phyloP scores from a whole-genome alignment of 2,888 invertebrate species.

The Julus scanicus region DNA sequence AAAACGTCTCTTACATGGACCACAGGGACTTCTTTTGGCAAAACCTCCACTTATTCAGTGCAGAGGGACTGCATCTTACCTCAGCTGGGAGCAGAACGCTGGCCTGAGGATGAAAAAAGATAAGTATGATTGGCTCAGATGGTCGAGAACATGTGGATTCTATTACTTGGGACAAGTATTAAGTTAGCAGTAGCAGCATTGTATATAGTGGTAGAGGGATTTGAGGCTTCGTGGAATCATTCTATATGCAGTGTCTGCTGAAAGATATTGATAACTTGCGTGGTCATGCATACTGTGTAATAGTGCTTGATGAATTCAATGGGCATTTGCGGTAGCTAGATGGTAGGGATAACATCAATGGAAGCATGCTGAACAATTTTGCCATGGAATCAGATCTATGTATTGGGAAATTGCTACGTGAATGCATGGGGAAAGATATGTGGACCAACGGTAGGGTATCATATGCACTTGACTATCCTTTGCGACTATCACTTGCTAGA shows the following conservation, averaged over 20 bases:
- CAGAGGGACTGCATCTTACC: neutral
- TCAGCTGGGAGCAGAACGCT: neutral
- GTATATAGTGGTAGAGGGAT: neutral
- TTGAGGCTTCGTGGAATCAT: neutral
- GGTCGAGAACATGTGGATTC: neutral
- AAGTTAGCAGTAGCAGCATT: neutral
- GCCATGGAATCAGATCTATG: neutral
- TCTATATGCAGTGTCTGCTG: neutral
- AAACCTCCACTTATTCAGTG: neutral
- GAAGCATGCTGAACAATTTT: neutral
- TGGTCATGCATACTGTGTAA: neutral
- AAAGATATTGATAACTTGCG: neutral
- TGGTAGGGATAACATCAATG: neutral
- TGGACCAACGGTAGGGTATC: neutral
- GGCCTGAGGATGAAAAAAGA: neutral
- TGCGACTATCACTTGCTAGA: neutral
- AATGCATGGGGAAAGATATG: neutral
- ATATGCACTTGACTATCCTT: neutral
- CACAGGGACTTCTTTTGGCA: neutral
- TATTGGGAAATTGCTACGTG: neutral
- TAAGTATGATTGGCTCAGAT: neutral
- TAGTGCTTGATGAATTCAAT: neutral
- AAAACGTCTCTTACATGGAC: neutral
- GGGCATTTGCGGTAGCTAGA: neutral
- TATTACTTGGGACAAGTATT: neutral